phyloP scores from a whole-genome alignment of 2,797 vertebrate species.

The Clarias pachynema region DNA sequence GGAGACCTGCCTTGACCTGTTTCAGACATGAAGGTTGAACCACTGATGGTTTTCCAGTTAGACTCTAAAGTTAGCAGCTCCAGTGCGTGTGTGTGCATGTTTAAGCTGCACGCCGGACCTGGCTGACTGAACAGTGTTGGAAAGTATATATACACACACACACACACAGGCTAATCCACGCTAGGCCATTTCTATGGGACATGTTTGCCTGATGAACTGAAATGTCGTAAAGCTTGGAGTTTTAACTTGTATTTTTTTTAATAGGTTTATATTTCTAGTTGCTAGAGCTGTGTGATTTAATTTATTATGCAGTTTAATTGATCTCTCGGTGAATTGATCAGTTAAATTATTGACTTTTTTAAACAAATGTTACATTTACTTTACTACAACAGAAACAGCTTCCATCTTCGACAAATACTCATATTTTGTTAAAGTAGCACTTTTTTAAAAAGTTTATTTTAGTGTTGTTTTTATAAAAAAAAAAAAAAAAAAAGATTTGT shows the following conservation, averaged over 20 bases:
- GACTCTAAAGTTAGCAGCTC: slow-evolving; percentile 44
- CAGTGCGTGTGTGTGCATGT: slow-evolving; percentile 32
- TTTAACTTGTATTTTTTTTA: not conserved
- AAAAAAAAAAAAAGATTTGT: too few species aligned
- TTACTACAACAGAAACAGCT: too few species aligned
- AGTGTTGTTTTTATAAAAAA: too few species aligned
- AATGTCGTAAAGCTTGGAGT: too few species aligned
- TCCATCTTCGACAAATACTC: too few species aligned
- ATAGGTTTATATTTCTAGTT: not conserved
- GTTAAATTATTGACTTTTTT: too few species aligned
- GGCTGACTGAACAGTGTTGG: slow-evolving; percentile 11
- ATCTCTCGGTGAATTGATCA: too few species aligned
- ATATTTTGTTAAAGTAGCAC: too few species aligned
- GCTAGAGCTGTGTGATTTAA: too few species aligned
- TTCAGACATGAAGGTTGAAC: slow-evolving; percentile 68
- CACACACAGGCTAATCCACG: not conserved
- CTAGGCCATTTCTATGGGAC: not conserved
- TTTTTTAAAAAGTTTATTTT: too few species aligned
- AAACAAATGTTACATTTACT: too few species aligned
- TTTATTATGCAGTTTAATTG: too few species aligned
- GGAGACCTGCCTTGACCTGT: slow-evolving; percentile 80
- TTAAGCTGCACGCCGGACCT: not conserved
- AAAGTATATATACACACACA: not conserved
- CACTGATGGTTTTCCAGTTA: slow-evolving; percentile 74
- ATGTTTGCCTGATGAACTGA: not conserved